Evolutionary conservation across 2,113 vertebrate species (phyloP), one percentile per base, ranked within the genome.

Genomic region (Actenoides lindsayi): DNA sequence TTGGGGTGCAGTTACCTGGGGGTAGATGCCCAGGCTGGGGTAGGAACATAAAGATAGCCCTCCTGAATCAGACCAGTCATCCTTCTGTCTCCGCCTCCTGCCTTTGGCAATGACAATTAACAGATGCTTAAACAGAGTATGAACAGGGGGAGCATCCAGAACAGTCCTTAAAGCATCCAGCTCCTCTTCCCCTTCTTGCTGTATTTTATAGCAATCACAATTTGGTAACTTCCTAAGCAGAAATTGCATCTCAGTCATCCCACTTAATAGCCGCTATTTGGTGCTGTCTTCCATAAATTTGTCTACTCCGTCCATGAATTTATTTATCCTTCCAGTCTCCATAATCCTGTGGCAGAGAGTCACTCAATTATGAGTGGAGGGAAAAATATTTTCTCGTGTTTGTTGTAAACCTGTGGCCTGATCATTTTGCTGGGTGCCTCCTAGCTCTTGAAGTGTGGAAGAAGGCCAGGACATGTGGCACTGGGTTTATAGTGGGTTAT

Each of bases 1-100:
- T 46, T 0, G 0, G 48, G n/a, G 74, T 14, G 41, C 2, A 5
- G 65, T 11, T 57, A 50, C 31, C 80, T 51, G n/a, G 0, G 3
- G 53, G 18, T 4, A 67, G 16, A 24, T 51, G 60, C 42, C 42
- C n/a, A 59, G 56, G 35, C 50, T 64, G 51, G n/a, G 33, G n/a
- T 5, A 92, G 35, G 57, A 87, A 59, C 7, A 62, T 6, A 15
- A 68, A 48, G 6, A 50, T 3, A 11, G 10, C 18, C 23, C 5
- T 28, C 71, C n/a, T 60, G 74, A 75, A 16, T 68, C 56, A 64
- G 42, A 35, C 1, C 12, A 30, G 28, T 14, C 14, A 13, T 54
- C n/a, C 28, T 46, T 56, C 50, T 13, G 4, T 8, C 37, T 21
- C n/a, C 46, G 51, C 5, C 37, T 83, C 42, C 33, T 63, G 41